Base-by-base conservation (phyloP, 2,888 invertebrate species). In the Drosophila infuscata region DNA sequence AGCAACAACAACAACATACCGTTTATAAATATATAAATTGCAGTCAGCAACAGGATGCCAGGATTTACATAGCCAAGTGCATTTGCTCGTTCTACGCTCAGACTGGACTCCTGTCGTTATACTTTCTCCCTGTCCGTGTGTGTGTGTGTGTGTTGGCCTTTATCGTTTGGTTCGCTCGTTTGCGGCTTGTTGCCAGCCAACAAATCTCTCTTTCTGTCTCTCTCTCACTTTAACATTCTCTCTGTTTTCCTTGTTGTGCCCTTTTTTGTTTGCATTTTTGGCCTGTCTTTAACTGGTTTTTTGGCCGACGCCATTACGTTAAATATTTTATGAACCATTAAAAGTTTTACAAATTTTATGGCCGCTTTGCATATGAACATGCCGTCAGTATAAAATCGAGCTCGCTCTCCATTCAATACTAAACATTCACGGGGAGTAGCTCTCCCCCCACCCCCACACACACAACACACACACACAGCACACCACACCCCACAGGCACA, bases 291-390 rank as follows among this genome's bases (percentile, higher is more conserved):
- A 84, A 89, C 82, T 65, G 66, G 88, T 85, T 85, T 88, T 88
- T 66, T 81, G 82, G 83, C 62, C 65, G 56, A 35, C 35, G 70
- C 79, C 90, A 90, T 90, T 88, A 88, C 74, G 85, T 90, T 90
- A 89, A 90, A 88, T 88, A 90, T 88, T 88, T 90, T 88, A 88
- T 88, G 88, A 88, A 85, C 91, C 89, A 90, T 88, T 88, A 88
- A 88, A 88, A 90, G 91, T 87, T 88, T 89, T 89, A 77, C 89
- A 90, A 87, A 90, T 88, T 88, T 88, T 88, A 88, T 88, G 81
- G 88, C 83, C 88, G 91, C 85, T 90, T 88, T 88, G 89, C 90
- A 88, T 88, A 90, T 74, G 76, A 70, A 72, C 61, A 82, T 68
- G 60, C 49, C 49, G 57, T 60, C 64, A 61, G 61, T 60, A 62